Base-by-base conservation (phyloP, 2,113 vertebrate genomes). In the Trinectes maculatus region DNA sequence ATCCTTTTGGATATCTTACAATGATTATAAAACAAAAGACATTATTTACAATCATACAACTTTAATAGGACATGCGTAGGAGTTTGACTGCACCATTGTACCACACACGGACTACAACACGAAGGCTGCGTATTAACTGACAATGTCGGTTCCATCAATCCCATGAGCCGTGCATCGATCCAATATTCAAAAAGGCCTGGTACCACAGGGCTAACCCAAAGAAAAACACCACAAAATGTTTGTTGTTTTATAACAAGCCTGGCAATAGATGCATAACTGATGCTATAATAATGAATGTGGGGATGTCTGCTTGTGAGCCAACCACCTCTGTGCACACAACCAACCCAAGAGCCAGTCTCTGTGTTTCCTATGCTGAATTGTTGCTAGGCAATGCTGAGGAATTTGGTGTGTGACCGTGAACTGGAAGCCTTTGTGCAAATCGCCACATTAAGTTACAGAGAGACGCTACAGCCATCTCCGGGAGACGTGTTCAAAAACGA, bases 11-110 rank as follows among this genome's bases (percentile, higher is more conserved):
- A 84, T 82, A 85, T 89, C 88, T 86, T 87, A 87, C 89, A 91
- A 85, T 90, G 84, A 88, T 89, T 92, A 92, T 85, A 93, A 93
- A 93, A 93, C 87, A 90, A 65, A 67, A 91, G 90, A 85, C 79
- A 1, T 67, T 85, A 91, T 92, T 79, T 92, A 93, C 91, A 93
- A 85, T 85, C 79, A 81, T 84, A 91, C 77, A 87, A 76, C 63
- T 88, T 84, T 76, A 83, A 85, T 87, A 90, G 83, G 86, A 93
- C 92, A 93, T 93, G 92, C 92, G 87, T 91, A 85, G 85, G 86
- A 85, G 82, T 90, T 82, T 77, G 87, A 88, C 88, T 87, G 88
- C 83, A 89, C 85, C 86, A 86, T 77, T 86, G 81, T 70, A 89
- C 87, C 87, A 90, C 84, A 92, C 86, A 89, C 82, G 66, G 89